phyloP scores from a whole-genome alignment of 2,797 vertebrate genomes.

The Steatocranus sp. region DNA sequence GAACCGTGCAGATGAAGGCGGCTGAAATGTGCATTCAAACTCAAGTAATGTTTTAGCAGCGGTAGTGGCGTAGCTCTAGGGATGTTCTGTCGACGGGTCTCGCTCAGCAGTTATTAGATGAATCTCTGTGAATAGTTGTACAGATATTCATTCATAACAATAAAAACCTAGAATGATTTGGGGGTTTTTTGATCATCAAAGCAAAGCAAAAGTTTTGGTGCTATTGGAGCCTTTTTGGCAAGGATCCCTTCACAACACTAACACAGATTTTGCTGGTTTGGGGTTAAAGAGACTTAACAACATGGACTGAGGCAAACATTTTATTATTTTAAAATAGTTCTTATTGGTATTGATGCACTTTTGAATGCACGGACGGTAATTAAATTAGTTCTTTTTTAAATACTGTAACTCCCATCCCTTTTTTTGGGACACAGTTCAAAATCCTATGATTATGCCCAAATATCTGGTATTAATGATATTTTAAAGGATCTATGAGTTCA shows the following conservation, averaged over 20 bases:
- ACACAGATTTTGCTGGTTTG: background rate
- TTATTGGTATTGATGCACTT: background rate
- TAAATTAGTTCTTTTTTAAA: rapidly evolving
- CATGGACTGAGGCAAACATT: background rate
- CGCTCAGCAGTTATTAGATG: background rate
- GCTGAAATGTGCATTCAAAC: background rate
- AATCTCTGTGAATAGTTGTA: background rate
- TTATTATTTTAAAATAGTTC: background rate
- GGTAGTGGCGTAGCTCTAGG: background rate
- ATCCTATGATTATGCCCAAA: background rate
- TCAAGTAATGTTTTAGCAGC: background rate
- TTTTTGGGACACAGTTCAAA: background rate
- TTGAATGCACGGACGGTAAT: background rate
- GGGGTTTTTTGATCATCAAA: rapidly evolving
- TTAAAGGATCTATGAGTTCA: background rate
- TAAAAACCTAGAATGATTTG: background rate
- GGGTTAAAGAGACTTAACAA: background rate
- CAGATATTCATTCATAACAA: background rate
- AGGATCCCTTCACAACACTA: background rate
- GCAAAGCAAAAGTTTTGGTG: background rate
- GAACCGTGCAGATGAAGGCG: background rate
- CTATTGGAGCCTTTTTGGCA: background rate
- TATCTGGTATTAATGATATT: background rate
- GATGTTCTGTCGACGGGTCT: background rate
- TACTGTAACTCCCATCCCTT: background rate